A percentile compares a stretch with the other conserved stretches of the same genome.
These are phyloP conservation scores for Montipora cactus DNA, from an alignment of 64 coral and sea anemone species.

Conservation along the genomic window DNA sequence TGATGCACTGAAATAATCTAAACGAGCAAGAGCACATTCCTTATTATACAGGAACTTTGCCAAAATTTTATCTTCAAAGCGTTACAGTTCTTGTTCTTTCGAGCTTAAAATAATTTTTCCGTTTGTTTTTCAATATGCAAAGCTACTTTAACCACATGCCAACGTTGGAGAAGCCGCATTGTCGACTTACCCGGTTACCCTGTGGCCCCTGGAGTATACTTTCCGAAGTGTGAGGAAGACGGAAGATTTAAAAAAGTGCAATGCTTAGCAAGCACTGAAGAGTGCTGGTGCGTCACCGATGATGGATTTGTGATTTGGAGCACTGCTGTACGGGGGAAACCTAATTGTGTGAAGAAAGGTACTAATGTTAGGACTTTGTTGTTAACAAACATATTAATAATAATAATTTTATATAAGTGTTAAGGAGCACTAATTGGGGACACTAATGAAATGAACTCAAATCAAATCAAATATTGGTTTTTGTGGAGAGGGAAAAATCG, in stretches of 20 bases:
- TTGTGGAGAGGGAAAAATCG: no score
- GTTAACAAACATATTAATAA: neutral
- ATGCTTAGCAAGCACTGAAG: conserved; percentile 50
- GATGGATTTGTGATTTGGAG: conserved; percentile 77
- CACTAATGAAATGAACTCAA: no score
- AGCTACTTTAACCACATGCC: conserved; percentile 11
- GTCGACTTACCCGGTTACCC: conserved; percentile 52
- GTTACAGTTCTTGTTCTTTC: no score
- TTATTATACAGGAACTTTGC: no score
- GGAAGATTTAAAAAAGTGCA: conserved; percentile 74
- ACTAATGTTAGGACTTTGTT: neutral
- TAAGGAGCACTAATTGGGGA: no score
- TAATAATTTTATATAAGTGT: no score
- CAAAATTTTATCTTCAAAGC: no score
- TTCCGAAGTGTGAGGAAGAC: conserved; percentile 73
- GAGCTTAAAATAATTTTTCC: no score
- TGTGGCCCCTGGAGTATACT: conserved; percentile 51
- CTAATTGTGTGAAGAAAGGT: conserved; percentile 74
- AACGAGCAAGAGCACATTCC: no score
- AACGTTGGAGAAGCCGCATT: conserved; percentile 49
- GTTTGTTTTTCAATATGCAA: neutral
- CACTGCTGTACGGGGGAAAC: conserved; percentile 60
- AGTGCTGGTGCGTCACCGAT: conserved; percentile 85
- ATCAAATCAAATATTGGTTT: no score
- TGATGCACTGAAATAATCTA: no score